Evolutionary conservation across 2,113 vertebrate genomes (phyloP).

Genomic region (Aspidoscelis tigris): DNA sequence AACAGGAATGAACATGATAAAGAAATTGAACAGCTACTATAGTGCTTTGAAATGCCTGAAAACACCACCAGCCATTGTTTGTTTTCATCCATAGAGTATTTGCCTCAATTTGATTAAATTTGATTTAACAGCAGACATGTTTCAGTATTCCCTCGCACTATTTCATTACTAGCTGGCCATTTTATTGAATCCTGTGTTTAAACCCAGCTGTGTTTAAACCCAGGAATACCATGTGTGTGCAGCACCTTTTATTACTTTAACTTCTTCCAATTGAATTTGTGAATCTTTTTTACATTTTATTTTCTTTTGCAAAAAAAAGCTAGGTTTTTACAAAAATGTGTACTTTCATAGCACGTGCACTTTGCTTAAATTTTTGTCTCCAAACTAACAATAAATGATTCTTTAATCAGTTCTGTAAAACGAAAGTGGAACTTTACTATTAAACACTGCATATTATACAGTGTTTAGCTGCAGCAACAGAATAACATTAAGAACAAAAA

Average conservation of each 20-base stretch:
- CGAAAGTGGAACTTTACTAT: not conserved
- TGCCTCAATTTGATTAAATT: constrained; percentile 56
- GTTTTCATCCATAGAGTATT: constrained; percentile 45
- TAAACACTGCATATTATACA: not conserved
- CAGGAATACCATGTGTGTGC: constrained; percentile 9
- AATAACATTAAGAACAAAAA: not conserved
- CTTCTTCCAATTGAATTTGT: constrained; percentile 53
- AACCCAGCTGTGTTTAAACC: constrained; percentile 57
- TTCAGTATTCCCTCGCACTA: constrained; percentile 65
- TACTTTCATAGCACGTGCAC: not conserved
- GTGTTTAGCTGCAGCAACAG: not conserved
- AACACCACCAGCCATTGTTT: not conserved
- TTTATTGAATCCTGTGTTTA: constrained; percentile 71
- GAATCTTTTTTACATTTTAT: constrained; percentile 34
- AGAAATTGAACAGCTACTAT: not conserved
- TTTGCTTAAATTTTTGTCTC: constrained; percentile 38
- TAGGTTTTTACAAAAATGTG: constrained; percentile 42
- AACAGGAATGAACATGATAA: no score
- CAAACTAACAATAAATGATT: constrained; percentile 46
- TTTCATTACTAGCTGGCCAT: constrained; percentile 75
- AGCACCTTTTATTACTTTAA: constrained; percentile 54
- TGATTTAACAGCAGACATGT: constrained; percentile 70
- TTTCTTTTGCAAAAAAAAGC: constrained; percentile 41
- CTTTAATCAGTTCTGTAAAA: constrained; percentile 11
- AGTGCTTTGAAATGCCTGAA: not conserved